Conservation (phyloP, 1,140 invertebrate genomes). For the Eupristina koningsbergeri region DNA sequence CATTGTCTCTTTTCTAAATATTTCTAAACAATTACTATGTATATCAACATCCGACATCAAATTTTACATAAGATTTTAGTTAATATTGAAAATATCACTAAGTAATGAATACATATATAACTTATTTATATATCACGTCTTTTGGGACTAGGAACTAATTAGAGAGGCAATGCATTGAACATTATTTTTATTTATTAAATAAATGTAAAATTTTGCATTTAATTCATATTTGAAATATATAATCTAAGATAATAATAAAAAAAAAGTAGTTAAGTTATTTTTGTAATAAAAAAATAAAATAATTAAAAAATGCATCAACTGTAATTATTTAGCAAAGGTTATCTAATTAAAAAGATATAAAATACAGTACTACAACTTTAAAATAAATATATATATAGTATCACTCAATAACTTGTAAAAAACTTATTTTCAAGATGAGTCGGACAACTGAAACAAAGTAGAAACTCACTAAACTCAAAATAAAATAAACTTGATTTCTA, state of each 20-base stretch:
- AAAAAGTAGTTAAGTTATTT: too few relatives aligned
- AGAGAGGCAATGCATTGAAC: conserved; percentile 54
- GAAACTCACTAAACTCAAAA: conserved; percentile 51
- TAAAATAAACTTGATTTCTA: conserved; percentile 54
- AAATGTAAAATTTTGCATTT: conserved; percentile 10
- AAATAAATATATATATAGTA: conserved; percentile 44
- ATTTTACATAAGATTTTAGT: conserved; percentile 44
- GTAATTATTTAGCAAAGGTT: background rate
- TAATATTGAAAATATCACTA: conserved; percentile 54
- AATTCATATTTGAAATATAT: conserved; percentile 12
- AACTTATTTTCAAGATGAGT: conserved; percentile 60
- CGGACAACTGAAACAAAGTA: conserved; percentile 37
- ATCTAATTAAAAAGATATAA: conserved; percentile 5
- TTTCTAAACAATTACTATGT: conserved; percentile 21
- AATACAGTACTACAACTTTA: conserved; percentile 39
- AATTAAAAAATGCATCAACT: background rate
- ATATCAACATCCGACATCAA: conserved; percentile 45
- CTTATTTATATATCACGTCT: conserved; percentile 61
- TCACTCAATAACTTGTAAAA: conserved; percentile 38
- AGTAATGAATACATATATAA: conserved; percentile 58
- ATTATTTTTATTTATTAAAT: conserved; percentile 42
- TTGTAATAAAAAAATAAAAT: background rate
- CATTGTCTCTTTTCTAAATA: background rate
- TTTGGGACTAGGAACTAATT: conserved; percentile 66
- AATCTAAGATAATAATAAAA: background rate